A percentile compares a stretch with the other conserved stretches of the same genome.
Conservation (phyloP, 2,888 invertebrate species). For the Zhengitettix transpicula region DNA sequence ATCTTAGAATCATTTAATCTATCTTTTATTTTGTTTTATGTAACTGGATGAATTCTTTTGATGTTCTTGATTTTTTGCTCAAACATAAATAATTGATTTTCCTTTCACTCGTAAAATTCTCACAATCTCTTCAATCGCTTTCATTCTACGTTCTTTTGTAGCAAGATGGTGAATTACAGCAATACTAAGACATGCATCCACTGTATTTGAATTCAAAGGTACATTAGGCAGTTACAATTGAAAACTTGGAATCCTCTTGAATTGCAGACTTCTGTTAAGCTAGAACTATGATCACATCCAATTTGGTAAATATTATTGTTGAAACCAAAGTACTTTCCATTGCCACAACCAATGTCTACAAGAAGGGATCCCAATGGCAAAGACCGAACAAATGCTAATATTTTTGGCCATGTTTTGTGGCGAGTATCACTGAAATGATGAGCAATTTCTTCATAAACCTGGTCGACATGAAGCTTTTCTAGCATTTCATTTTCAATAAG, state of each 20-base stretch:
- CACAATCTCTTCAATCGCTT: conserved; percentile 59
- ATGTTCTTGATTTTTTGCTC: conserved; percentile 79
- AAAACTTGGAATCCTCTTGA: conserved; percentile 47
- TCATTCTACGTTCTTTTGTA: conserved; percentile 52
- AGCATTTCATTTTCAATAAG: conserved; percentile 31
- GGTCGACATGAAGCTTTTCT: conserved; percentile 62
- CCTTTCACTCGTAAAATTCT: conserved; percentile 59
- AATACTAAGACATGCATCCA: conserved; percentile 80
- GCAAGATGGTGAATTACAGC: conserved; percentile 95
- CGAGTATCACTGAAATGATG: conserved; percentile 88
- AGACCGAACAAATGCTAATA: conserved; percentile 56
- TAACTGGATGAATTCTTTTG: conserved; percentile 50
- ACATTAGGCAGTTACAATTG: conserved; percentile 59
- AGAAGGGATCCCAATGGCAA: conserved; percentile 53
- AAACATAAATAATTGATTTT: conserved; percentile 76
- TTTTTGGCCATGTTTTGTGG: conserved; percentile 87
- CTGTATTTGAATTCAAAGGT: conserved; percentile 45
- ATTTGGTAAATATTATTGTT: conserved; percentile 43
- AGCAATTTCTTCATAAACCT: conserved; percentile 88
- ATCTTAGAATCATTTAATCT: conserved; percentile 19
- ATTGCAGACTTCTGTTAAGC: conserved; percentile 46
- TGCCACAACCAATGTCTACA: conserved; percentile 92
- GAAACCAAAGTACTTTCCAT: conserved; percentile 82
- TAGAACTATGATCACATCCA: conserved; percentile 64
- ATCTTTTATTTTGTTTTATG: conserved; percentile 40